phyloP scores from a whole-genome alignment of 2,888 invertebrate species.

The Odontomyia ornata region DNA sequence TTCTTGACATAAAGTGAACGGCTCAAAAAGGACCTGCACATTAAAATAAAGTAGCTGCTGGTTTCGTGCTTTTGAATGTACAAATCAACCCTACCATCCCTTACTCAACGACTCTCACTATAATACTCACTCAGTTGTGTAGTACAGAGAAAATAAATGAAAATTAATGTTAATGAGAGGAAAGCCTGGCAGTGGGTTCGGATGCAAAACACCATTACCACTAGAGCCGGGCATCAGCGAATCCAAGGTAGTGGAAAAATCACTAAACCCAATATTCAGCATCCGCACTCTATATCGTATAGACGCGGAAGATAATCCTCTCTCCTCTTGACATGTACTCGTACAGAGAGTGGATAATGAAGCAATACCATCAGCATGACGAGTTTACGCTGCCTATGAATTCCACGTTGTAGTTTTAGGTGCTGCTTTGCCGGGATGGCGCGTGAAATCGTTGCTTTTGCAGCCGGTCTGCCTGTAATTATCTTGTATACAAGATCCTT shows the following conservation, averaged over 20 bases:
- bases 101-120: no score
- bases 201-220: neutral
- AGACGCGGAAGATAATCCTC: neutral
- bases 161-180: conserved; percentile 25
- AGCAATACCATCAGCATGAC: neutral
- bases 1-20: no score
- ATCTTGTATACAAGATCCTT: conserved; percentile 12
- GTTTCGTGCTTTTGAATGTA: no score
- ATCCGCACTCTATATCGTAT: neutral
- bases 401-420: neutral
- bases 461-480: conserved; percentile 2
- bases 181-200: neutral
- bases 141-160: neutral
- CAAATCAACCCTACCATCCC: no score
- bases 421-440: neutral
- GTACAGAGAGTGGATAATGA: conserved; percentile 16
- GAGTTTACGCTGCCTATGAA: neutral
- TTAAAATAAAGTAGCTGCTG: no score
- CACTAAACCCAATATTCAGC: neutral
- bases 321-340: neutral
- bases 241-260: neutral
- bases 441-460: conserved; percentile 6
- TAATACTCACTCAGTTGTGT: no score
- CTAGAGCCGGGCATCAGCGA: neutral
- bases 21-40: no score